Conservation (phyloP, 2,113 vertebrate species). For the Heterochromis multidens region DNA sequence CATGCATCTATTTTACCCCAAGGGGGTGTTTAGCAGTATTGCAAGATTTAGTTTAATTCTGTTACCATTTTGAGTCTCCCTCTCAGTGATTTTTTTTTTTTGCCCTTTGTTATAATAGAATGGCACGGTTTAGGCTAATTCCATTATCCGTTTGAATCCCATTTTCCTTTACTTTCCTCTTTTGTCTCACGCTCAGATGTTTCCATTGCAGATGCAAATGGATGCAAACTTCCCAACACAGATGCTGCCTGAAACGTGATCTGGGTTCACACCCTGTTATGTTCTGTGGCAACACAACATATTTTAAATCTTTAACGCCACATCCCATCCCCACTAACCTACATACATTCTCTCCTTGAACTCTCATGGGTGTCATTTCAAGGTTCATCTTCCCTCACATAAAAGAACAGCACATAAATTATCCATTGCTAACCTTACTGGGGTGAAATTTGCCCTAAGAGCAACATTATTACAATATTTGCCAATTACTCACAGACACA, state of each 20-base stretch:
- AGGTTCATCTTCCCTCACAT: constrained; percentile 34
- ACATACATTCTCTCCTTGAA: constrained; percentile 56
- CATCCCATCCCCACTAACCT: constrained; percentile 32
- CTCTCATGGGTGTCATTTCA: constrained; percentile 56
- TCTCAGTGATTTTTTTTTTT: background rate
- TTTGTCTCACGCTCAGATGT: constrained; percentile 1
- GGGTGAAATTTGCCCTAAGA: background rate
- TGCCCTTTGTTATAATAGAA: constrained; percentile 34
- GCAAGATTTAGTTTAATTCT: constrained; percentile 45
- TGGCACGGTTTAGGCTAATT: constrained; percentile 28
- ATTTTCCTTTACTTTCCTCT: constrained; percentile 32
- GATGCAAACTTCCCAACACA: background rate
- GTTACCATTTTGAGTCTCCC: constrained; percentile 17
- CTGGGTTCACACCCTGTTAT: constrained; percentile 19
- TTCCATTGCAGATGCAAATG: constrained; percentile 23
- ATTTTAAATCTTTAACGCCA: constrained; percentile 32
- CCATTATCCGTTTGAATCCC: constrained; percentile 36
- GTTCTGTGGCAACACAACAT: constrained; percentile 27
- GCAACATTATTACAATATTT: constrained; percentile 14
- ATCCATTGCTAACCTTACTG: background rate
- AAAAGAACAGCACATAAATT: constrained; percentile 24
- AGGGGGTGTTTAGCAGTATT: constrained; percentile 32
- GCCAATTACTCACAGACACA: background rate
- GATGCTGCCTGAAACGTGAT: constrained; percentile 7
- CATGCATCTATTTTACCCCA: constrained; percentile 27